These are phyloP conservation scores for Dromas ardeola DNA, from an alignment of 2,113 vertebrate species.

Conservation along the genomic window DNA sequence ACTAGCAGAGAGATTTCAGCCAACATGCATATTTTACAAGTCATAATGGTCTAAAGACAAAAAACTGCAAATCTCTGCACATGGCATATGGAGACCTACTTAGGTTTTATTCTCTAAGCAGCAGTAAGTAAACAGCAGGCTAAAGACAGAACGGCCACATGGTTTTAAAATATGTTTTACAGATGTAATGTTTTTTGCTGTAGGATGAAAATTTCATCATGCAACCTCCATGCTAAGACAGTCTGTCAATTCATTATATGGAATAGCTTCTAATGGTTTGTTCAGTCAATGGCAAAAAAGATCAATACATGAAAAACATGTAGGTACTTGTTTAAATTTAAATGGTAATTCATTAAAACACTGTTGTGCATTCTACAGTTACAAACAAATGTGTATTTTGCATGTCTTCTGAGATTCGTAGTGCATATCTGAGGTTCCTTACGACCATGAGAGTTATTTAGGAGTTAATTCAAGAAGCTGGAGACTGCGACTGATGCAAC, in stretches of 20 bases:
- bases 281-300: neutral
- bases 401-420: neutral
- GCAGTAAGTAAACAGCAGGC: neutral
- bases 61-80: neutral
- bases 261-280: neutral
- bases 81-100: neutral
- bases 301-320: neutral
- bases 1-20: neutral
- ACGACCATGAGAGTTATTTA: neutral
- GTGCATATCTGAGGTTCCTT: neutral
- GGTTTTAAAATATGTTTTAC: neutral
- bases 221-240: neutral
- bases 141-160: neutral
- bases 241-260: neutral
- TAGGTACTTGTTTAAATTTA: neutral
- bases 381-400: neutral
- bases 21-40: neutral
- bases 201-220: neutral
- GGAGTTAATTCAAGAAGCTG: neutral
- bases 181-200: neutral
- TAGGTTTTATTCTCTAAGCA: neutral
- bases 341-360: neutral
- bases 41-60: neutral
- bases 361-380: neutral
- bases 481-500: accelerated